Conservation (phyloP, 2,113 vertebrate species). For the Tenrec ecaudatus region DNA sequence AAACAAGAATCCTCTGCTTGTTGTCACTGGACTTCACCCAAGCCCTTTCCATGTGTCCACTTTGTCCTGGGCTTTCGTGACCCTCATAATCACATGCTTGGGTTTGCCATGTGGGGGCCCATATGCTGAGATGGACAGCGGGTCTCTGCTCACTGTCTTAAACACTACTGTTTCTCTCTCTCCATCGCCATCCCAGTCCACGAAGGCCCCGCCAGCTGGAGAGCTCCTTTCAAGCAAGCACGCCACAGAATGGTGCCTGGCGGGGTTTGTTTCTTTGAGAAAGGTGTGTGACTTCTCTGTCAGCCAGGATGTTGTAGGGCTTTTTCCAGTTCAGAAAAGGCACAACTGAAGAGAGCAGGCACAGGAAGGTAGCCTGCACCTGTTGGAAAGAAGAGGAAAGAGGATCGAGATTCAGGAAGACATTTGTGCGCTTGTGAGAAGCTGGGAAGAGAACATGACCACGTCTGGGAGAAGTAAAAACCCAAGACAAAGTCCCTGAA, state of each 20-base stretch:
- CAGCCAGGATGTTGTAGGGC: too few relatives aligned
- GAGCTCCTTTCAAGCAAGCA: background rate
- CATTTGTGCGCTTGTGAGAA: background rate
- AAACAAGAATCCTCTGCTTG: background rate
- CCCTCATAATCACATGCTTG: background rate
- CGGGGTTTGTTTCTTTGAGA: constrained; percentile 17
- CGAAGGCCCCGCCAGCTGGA: background rate
- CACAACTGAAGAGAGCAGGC: background rate
- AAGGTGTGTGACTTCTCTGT: background rate
- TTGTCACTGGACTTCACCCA: background rate
- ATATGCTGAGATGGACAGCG: background rate
- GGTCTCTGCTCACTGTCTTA: background rate
- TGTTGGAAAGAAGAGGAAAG: background rate
- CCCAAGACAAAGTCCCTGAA: background rate
- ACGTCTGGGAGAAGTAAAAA: background rate
- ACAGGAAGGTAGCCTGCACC: background rate
- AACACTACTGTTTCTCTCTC: background rate
- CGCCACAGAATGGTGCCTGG: background rate
- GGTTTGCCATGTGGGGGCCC: background rate
- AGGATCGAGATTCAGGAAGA: background rate
- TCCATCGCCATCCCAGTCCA: background rate
- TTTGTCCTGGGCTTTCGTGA: background rate
- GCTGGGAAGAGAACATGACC: background rate
- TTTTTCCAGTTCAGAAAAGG: too few relatives aligned
- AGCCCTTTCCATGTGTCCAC: background rate